Evolutionary conservation across 2,797 vertebrate species (phyloP), one percentile per base, ranked within the genome.

Genomic region (Myotis daubentonii): DNA sequence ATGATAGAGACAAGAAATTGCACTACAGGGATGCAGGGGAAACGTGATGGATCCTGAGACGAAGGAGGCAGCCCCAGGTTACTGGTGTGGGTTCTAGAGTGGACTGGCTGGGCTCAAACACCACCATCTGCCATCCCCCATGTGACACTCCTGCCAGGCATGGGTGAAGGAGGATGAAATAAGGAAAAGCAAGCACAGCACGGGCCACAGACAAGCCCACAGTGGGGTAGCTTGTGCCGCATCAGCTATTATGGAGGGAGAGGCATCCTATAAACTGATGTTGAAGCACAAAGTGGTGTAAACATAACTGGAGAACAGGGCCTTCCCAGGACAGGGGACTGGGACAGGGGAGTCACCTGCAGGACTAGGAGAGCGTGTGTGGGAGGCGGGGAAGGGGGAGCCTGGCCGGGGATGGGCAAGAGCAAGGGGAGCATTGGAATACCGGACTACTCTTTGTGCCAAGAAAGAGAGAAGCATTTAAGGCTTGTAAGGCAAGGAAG

Each of bases 11-110:
- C 6, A 9, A 10, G 3, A 3, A 75, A 36, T 6, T 1, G 19
- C 10, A 25, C 19, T 2, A 0, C 8, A 7, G 49, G 60, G 6
- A 12, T 1, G 0, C 10, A 23, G 49, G n/a, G 47, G 20, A n/a
- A n/a, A 66, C 10, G 4, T 23, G 28, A 3, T 25, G 2, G 3
- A 2, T 22, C 16, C 53, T 5, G 13, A 53, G 3, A 91, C 47
- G 53, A 79, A 57, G 19, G 11, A 71, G 47, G 23, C 74, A 41
- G 19, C 9, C 4, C 0, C 10, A 41, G 47, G 19, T 12, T 16
- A n/a, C 20, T 6, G 1, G 3, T 23, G 28, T 20, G 22, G 49
- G 17, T 12, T 30, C 62, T 33, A 16, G 4, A 20, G 22, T 7
- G 1, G 9, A 25, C 20, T 30, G 23, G 20, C 55, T 78, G 20